Evolutionary conservation across 2,113 vertebrate genomes (phyloP), one percentile per base, ranked within the genome.

Genomic region (Zosterops borbonicus): DNA sequence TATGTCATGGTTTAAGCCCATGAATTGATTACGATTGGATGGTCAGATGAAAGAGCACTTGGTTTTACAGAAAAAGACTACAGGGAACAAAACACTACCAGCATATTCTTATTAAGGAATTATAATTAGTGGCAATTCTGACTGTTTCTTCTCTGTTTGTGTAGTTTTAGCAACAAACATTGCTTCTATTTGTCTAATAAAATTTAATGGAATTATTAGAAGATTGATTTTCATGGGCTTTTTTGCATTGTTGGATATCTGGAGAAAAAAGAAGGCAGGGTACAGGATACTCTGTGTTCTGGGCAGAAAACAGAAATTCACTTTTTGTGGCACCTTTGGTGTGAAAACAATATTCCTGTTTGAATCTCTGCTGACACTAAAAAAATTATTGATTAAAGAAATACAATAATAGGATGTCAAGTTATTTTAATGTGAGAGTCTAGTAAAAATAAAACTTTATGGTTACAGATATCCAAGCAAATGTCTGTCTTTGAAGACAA

Each of bases 381-480:
- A 60, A 68, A 44, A 67, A 1, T 27, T 19, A 64, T 33, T 2
- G 0, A 16, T 62, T 55, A 67, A 79, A 83, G 9, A 86, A 63
- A 85, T 49, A 35, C 89, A 90, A 71, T 82, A 47, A 47, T 47
- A 67, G 15, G 4, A 70, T 31, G 12, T 44, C 55, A 23, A 76
- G 39, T 35, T 91, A 86, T 94, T 95, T 92, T 91, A 76, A 87
- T 53, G 24, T 35, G 39, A 83, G 18, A 52, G 4, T 53, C 37
- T 24, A 56, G 59, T 81, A 89, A 94, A 95, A 94, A 87, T 86
- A 92, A 92, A 70, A 52, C 13, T 55, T 90, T 79, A 44, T 76
- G 29, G 68, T 67, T 92, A 46, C 25, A 74, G 69, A 64, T 83
- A 91, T 84, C 62, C 64, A 75, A 65, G 59, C 49, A 96, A 95